These are phyloP conservation scores for Apamea monoglypha DNA, from an alignment of 2,888 invertebrate species.

Conservation along the genomic window DNA sequence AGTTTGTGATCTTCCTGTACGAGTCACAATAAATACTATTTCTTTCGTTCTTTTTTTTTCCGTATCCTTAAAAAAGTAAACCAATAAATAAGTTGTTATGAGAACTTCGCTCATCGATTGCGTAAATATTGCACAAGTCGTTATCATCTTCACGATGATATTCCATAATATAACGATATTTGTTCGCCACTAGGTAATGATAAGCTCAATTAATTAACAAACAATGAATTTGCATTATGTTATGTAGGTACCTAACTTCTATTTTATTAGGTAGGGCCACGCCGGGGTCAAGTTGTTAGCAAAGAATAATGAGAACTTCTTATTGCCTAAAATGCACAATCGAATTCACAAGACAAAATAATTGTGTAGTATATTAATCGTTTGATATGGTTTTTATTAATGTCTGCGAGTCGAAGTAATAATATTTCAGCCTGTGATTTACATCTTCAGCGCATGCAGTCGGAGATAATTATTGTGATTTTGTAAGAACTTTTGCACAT, in stretches of 20 bases:
- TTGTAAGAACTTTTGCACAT: background rate
- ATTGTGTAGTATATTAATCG: background rate
- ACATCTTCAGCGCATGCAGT: background rate
- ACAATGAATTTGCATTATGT: background rate
- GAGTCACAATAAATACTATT: too few relatives aligned
- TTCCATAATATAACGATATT: background rate
- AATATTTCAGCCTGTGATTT: background rate
- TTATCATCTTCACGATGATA: background rate
- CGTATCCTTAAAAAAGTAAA: too few relatives aligned
- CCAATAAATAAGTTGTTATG: background rate
- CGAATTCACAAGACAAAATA: background rate
- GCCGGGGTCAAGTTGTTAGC: background rate
- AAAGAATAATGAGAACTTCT: background rate
- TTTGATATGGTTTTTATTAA: background rate
- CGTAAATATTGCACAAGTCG: background rate
- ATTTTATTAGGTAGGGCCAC: background rate
- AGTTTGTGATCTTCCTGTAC: too few relatives aligned
- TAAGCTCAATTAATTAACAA: background rate
- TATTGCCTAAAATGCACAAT: background rate
- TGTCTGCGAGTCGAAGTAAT: background rate
- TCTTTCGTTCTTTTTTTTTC: too few relatives aligned
- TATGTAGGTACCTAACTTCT: background rate
- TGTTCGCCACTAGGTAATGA: background rate
- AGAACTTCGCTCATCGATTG: background rate
- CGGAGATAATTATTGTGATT: background rate